Conservation (phyloP, 2,888 invertebrate genomes). For the Agrochola macilenta region DNA sequence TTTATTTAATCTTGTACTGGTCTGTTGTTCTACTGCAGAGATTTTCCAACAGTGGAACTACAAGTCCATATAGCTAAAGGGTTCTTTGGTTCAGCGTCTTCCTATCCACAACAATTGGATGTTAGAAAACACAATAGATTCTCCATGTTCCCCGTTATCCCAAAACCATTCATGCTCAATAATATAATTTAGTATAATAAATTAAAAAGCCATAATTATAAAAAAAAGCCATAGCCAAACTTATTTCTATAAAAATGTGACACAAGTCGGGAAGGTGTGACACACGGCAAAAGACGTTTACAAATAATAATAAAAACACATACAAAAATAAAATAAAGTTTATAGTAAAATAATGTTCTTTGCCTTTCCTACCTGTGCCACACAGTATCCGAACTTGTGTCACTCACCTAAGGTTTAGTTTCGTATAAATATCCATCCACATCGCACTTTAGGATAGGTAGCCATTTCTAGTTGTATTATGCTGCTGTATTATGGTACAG, state of each 20-base stretch:
- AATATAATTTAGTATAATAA: slow-evolving; percentile 5
- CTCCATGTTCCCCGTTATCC: not conserved
- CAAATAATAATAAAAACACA: slow-evolving; percentile 54
- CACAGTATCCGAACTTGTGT: slow-evolving; percentile 89
- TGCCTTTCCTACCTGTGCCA: slow-evolving; percentile 90
- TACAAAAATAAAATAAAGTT: slow-evolving; percentile 50
- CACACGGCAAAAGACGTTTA: slow-evolving; percentile 77
- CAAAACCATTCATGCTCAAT: slow-evolving; percentile 27
- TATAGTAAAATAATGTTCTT: slow-evolving; percentile 54
- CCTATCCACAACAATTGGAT: slow-evolving; percentile 11
- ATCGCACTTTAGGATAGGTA: slow-evolving; percentile 64
- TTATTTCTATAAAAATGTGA: slow-evolving; percentile 79
- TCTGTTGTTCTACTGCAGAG: not conserved
- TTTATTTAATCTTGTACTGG: not conserved
- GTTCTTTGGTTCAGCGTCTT: no score
- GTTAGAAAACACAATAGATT: slow-evolving; percentile 6
- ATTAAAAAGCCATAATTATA: slow-evolving; percentile 40
- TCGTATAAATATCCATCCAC: slow-evolving; percentile 64
- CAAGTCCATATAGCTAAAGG: not conserved
- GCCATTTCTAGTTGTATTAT: slow-evolving; percentile 15
- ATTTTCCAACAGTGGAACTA: not conserved
- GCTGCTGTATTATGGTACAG: slow-evolving; percentile 28
- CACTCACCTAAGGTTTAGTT: slow-evolving; percentile 85
- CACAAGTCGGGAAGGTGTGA: slow-evolving; percentile 91
- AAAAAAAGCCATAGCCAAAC: slow-evolving; percentile 47